These are phyloP conservation scores for Diabrotica undecimpunctata DNA, from an alignment of 1,140 invertebrate genomes.

Conservation along the genomic window DNA sequence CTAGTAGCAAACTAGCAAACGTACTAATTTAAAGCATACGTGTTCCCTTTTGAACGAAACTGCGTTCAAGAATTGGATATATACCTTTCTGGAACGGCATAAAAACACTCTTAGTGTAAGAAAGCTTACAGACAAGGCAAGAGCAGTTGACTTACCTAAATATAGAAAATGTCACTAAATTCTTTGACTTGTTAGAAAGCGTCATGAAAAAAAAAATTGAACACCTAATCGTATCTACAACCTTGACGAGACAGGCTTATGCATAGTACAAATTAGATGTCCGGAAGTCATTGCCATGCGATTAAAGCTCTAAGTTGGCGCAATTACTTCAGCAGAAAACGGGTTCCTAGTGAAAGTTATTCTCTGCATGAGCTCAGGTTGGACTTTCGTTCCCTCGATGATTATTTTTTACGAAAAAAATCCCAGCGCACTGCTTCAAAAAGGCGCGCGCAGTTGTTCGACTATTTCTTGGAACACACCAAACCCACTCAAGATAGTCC, in stretches of 20 bases:
- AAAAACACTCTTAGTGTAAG: neutral
- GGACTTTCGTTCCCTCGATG: too few relatives aligned
- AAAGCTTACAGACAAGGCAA: neutral
- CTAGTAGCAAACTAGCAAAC: too few relatives aligned
- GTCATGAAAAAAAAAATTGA: neutral
- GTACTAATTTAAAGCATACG: too few relatives aligned
- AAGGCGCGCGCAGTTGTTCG: slow-evolving; percentile 34
- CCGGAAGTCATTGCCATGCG: too few relatives aligned
- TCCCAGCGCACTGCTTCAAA: neutral
- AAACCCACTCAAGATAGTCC: slow-evolving; percentile 26
- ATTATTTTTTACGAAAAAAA: neutral
- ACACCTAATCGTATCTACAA: neutral
- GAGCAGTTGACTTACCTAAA: neutral
- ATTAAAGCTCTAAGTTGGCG: too few relatives aligned
- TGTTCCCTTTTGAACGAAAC: too few relatives aligned
- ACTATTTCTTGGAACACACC: slow-evolving; percentile 29
- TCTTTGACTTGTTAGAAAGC: neutral
- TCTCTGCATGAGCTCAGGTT: too few relatives aligned
- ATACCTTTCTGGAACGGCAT: neutral
- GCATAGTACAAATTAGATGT: too few relatives aligned
- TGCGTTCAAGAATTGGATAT: neutral
- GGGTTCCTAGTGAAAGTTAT: too few relatives aligned
- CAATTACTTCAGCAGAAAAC: too few relatives aligned
- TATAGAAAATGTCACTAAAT: neutral
- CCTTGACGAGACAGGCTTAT: neutral